Percentiles rank a stretch among this genome's conserved stretches.
phyloP scores from a whole-genome alignment of 2,888 invertebrate species.

The Nymphalis c-album region DNA sequence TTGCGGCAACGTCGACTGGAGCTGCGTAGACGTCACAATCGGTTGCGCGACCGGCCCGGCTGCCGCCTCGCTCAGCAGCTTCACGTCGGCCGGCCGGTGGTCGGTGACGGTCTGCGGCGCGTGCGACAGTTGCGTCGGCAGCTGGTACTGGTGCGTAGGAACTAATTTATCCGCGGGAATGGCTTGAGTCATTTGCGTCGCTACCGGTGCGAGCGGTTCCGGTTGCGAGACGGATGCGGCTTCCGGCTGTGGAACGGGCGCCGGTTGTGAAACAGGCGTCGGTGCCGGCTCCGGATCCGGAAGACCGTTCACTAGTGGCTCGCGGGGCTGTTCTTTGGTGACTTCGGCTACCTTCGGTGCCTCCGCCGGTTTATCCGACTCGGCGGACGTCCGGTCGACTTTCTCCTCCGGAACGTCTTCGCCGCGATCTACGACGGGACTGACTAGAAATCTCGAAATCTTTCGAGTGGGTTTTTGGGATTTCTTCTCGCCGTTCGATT shows the following conservation, averaged over 20 bases:
- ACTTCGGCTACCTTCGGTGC: constrained; percentile 35
- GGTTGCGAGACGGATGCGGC: constrained; percentile 39
- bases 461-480: constrained; percentile 84
- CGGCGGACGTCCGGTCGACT: constrained; percentile 41
- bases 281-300: constrained; percentile 47
- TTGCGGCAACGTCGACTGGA: constrained; percentile 42
- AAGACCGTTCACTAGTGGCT: constrained; percentile 53
- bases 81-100: constrained; percentile 45
- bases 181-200: constrained; percentile 38
- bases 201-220: constrained; percentile 25
- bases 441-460: constrained; percentile 90
- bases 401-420: constrained; percentile 51
- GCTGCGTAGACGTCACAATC: constrained; percentile 40
- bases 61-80: constrained; percentile 40
- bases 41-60: constrained; percentile 42
- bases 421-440: constrained; percentile 86
- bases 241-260: constrained; percentile 25
- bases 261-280: constrained; percentile 36
- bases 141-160: constrained; percentile 67
- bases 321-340: constrained; percentile 45
- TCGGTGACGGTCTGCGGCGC: constrained; percentile 49
- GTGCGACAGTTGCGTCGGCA: constrained; percentile 46
- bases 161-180: constrained; percentile 51
- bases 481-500: constrained; percentile 70
- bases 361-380: constrained; percentile 35